Evolutionary conservation across 2,113 vertebrate genomes (phyloP), one percentile per base, ranked within the genome.

Genomic region (Scopus umbretta): DNA sequence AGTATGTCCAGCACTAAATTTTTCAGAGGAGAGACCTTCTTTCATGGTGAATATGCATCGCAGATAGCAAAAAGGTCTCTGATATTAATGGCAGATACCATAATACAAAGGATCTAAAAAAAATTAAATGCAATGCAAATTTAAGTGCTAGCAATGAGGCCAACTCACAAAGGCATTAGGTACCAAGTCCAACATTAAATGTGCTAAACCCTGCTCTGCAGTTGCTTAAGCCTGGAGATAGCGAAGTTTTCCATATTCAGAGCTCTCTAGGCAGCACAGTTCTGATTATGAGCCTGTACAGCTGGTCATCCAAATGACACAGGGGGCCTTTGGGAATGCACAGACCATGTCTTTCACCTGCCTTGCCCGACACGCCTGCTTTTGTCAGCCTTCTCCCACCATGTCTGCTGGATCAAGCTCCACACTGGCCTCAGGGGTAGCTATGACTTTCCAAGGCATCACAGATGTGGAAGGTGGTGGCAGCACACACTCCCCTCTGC

Each of bases 361-460:
- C 45, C 16, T 59, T 42, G 30, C 30, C 40, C 1, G 0, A 42
- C 19, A 15, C 0, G 1, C 26, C 13, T 32, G 55, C 25, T 74
- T 4, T 55, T 5, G 0, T 29, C 2, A 0, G 11, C 36, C 10
- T 52, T 50, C 29, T 25, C 47, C 66, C 42, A 40, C 29, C 34
- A 13, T 0, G 0, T 45, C 52, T 49, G 12, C 47, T 15, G 32
- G 34, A 40, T 21, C 47, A 56, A 45, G 71, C 14, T 43, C 47
- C 17, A 27, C 3, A 0, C 12, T 18, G 4, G 14, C 52, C 70
- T 47, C 38, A 8, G 16, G 42, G 21, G 34, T 23, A 26, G 62
- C 9, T 23, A 12, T 1, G 2, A 40, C 23, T 20, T 21, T n/a
- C 25, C 50, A 36, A 17, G 22, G 11, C 29, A 42, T 32, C 21